Conservation (phyloP, 1,140 invertebrate genomes). For the Oedothorax gibbosus region DNA sequence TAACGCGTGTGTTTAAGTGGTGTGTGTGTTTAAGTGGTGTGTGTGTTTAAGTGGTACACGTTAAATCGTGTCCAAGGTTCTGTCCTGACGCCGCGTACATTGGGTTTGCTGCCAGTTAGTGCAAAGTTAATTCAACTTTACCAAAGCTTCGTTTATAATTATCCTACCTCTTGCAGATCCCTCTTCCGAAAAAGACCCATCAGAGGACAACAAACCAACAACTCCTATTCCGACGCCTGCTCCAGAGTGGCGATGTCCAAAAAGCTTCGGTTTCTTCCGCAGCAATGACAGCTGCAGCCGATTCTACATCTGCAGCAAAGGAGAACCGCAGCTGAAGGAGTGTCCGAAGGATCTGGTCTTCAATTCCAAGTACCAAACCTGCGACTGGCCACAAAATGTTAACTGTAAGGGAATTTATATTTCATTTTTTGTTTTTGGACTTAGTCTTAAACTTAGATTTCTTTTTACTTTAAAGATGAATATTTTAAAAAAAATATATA, state of each 20-base stretch:
- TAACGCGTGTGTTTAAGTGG: no score
- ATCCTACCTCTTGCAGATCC: no score
- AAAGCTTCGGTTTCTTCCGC: neutral
- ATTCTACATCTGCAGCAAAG: conserved; percentile 63
- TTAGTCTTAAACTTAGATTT: no score
- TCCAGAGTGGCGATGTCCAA: conserved; percentile 2
- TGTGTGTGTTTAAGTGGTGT: no score
- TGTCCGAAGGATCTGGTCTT: conserved; percentile 63
- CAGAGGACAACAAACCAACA: neutral
- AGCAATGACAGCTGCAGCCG: conserved; percentile 41
- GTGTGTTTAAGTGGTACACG: no score
- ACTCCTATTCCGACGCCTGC: neutral
- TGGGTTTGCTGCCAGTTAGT: no score
- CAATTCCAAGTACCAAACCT: conserved; percentile 58
- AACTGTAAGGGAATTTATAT: conserved; percentile 20
- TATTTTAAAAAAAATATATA: no score
- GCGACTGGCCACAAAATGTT: conserved; percentile 60
- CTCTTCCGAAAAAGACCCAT: neutral
- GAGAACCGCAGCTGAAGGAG: conserved; percentile 59
- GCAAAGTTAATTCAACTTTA: no score
- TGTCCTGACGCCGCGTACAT: no score
- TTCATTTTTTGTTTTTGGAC: neutral
- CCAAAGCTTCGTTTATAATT: no score
- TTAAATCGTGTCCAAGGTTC: no score
- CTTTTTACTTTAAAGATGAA: no score